These are phyloP conservation scores for Megalops cyprinoides DNA, from an alignment of 2,797 vertebrate genomes.

Conservation along the genomic window DNA sequence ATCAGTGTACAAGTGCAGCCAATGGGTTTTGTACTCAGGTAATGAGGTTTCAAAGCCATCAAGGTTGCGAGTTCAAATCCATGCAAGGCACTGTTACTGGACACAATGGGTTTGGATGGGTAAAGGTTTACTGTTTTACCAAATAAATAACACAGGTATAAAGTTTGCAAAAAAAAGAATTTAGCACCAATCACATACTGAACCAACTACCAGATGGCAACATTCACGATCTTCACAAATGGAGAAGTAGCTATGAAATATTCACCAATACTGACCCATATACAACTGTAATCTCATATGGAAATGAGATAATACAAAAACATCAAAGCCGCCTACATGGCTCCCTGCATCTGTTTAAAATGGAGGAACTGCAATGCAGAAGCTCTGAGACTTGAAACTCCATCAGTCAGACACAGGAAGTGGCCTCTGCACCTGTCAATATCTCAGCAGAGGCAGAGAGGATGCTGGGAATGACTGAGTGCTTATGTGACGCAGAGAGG, in stretches of 20 bases:
- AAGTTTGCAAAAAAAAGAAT: not conserved
- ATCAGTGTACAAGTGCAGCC: too few relatives aligned
- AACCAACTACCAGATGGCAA: not conserved
- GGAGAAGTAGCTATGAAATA: not conserved
- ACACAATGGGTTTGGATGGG: too few relatives aligned
- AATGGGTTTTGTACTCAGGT: too few relatives aligned
- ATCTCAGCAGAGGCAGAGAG: slow-evolving; percentile 14
- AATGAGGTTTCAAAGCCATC: too few relatives aligned
- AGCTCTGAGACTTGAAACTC: not conserved
- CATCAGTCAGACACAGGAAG: too few relatives aligned
- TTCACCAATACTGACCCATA: not conserved
- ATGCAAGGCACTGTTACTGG: not conserved
- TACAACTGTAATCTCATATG: not conserved
- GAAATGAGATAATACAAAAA: not conserved
- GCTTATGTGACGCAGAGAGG: too few relatives aligned
- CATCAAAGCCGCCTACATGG: not conserved
- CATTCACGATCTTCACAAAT: not conserved
- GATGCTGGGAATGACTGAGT: not conserved
- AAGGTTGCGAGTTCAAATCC: too few relatives aligned
- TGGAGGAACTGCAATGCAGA: slow-evolving; percentile 2
- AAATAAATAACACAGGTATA: not conserved
- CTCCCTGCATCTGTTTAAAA: not conserved
- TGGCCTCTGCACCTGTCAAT: not conserved
- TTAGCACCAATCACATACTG: not conserved
- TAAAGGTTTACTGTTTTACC: not conserved